Evolutionary conservation across 2,797 vertebrate species (phyloP).

Genomic region (Macrochelys suwanniensis): DNA sequence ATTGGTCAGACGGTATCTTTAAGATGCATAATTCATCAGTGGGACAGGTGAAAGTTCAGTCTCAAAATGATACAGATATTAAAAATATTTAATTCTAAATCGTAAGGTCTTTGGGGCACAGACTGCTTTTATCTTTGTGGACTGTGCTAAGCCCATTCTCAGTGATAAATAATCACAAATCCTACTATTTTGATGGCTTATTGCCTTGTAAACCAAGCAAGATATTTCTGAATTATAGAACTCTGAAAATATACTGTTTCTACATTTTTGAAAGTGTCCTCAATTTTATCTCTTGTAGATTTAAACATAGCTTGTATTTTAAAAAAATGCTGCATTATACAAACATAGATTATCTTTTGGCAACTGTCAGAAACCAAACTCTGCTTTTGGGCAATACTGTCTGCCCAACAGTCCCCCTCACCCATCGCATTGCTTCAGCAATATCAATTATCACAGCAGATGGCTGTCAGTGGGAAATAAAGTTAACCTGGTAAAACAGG

Average conservation of each 20-base stretch:
- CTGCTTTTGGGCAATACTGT: background rate
- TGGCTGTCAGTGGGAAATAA: background rate
- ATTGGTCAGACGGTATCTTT: background rate
- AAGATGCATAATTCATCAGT: background rate
- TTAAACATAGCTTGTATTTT: conserved; percentile 5
- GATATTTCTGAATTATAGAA: conserved; percentile 15
- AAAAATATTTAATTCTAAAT: conserved; percentile 28
- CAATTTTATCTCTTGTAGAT: conserved; percentile 14
- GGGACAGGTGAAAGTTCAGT: background rate
- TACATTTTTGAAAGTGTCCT: background rate
- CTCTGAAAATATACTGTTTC: background rate
- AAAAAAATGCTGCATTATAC: background rate
- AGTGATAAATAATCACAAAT: conserved; percentile 27
- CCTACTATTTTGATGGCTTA: conserved; percentile 7
- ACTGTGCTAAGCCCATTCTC: background rate
- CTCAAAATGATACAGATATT: background rate
- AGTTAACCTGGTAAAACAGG: background rate
- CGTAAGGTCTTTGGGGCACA: background rate
- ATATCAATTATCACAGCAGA: background rate
- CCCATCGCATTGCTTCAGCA: background rate
- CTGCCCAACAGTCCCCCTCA: background rate
- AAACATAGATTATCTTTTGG: conserved; percentile 4
- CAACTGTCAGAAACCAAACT: background rate
- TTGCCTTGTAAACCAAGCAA: background rate
- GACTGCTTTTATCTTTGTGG: conserved; percentile 12